A percentile compares a stretch with the other conserved stretches of the same genome.
Evolutionary conservation across 2,888 invertebrate species (phyloP).

Genomic region (Heliconius cydno): DNA sequence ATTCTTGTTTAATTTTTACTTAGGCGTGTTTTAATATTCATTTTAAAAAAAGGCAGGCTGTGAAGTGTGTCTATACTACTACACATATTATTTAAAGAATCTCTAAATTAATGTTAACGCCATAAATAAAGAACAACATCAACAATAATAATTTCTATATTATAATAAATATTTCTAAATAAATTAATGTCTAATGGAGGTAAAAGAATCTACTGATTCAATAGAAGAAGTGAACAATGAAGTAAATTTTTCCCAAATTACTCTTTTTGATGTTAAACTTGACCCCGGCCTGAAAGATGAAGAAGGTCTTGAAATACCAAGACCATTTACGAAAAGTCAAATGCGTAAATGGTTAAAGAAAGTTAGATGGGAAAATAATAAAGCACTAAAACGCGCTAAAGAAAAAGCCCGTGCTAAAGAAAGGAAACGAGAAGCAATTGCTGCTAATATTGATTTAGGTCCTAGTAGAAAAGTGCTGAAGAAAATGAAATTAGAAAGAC

Average conservation of each 20-base stretch:
- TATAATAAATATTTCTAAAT: too few relatives aligned
- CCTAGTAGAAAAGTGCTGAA: conserved; percentile 93
- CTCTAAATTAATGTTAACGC: conserved; percentile 7
- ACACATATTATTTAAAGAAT: neutral
- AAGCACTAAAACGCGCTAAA: conserved; percentile 87
- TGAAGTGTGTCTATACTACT: neutral
- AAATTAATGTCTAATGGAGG: conserved; percentile 34
- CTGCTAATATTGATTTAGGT: conserved; percentile 88
- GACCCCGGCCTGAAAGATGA: conserved; percentile 79
- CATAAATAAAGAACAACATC: too few relatives aligned
- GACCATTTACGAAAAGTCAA: conserved; percentile 85
- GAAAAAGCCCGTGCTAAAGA: conserved; percentile 89
- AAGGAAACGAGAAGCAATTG: conserved; percentile 87
- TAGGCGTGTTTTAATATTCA: too few relatives aligned
- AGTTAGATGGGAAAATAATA: conserved; percentile 88
- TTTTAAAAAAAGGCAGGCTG: neutral
- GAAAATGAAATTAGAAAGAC: conserved; percentile 86
- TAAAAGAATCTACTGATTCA: conserved; percentile 1
- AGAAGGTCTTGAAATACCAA: conserved; percentile 72
- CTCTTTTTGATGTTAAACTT: conserved; percentile 70
- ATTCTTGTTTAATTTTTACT: neutral
- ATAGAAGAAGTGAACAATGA: conserved; percentile 41
- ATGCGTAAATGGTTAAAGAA: conserved; percentile 87
- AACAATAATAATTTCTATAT: too few relatives aligned
- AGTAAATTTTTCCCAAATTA: conserved; percentile 61